Evolutionary conservation across 2,113 vertebrate species (phyloP).

Genomic region (Bubo bubo): DNA sequence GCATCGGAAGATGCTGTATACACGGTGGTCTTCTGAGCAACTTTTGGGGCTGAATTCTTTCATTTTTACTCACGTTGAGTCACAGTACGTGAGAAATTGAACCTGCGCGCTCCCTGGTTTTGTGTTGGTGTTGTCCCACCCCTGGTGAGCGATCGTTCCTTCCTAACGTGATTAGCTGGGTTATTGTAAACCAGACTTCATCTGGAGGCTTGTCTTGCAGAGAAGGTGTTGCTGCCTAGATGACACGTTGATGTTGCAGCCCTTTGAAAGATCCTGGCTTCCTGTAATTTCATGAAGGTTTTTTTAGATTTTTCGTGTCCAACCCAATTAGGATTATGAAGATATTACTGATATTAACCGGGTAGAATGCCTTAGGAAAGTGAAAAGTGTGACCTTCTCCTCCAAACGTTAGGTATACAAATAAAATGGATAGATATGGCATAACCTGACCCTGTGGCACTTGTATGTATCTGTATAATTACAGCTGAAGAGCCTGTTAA

Average conservation of each 20-base stretch:
- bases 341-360: not conserved
- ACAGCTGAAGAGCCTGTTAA: slow-evolving; percentile 61
- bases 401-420: slow-evolving; percentile 4
- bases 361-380: not conserved
- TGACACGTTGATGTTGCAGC: not conserved
- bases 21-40: not conserved
- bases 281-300: not conserved
- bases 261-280: not conserved
- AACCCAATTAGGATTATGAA: not conserved
- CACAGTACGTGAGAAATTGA: fast-evolving
- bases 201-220: not conserved
- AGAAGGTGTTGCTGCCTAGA: not conserved
- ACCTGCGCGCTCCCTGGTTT: not conserved
- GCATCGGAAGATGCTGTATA: not conserved
- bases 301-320: not conserved
- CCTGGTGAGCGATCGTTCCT: fast-evolving
- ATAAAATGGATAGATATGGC: not conserved
- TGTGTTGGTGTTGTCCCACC: not conserved
- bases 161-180: not conserved
- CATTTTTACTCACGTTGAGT: not conserved
- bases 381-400: not conserved
- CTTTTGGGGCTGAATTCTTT: not conserved
- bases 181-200: not conserved
- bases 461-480: slow-evolving; percentile 64
- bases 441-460: slow-evolving; percentile 50